These are phyloP conservation scores for Agrochola macilenta DNA, from an alignment of 2,888 invertebrate genomes.

Conservation along the genomic window DNA sequence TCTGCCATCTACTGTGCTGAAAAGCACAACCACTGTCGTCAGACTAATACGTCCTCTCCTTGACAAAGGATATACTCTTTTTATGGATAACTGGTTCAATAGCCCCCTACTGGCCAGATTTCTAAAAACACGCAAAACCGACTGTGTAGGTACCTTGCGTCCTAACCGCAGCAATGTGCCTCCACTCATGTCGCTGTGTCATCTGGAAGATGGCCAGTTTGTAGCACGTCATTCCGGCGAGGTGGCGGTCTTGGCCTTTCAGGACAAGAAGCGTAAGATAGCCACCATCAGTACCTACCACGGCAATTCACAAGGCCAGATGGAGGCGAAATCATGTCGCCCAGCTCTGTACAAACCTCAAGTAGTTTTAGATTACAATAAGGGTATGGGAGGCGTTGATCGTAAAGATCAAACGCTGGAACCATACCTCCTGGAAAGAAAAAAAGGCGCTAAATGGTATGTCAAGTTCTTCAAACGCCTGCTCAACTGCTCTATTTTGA, in stretches of 20 bases:
- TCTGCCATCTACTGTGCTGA: neutral
- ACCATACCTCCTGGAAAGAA: neutral
- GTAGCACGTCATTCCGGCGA: constrained; percentile 10
- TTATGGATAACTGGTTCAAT: neutral
- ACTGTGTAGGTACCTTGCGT: constrained; percentile 8
- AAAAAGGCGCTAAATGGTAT: neutral
- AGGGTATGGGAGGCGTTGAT: neutral
- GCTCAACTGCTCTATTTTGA: neutral
- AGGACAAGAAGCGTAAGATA: constrained; percentile 3
- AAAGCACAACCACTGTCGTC: constrained; percentile 2
- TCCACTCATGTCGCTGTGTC: constrained; percentile 1
- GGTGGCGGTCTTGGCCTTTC: constrained; percentile 9
- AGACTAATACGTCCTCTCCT: constrained; percentile 6
- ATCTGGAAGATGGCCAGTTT: constrained; percentile 9
- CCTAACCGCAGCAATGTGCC: neutral
- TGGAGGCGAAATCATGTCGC: neutral
- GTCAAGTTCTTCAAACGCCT: neutral
- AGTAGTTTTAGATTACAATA: neutral
- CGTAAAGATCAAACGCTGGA: neutral
- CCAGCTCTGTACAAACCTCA: neutral
- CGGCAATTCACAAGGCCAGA: constrained; percentile 8
- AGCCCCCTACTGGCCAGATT: constrained; percentile 7
- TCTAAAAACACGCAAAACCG: constrained; percentile 2
- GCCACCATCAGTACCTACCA: constrained; percentile 16
- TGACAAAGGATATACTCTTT: constrained; percentile 7